Base-by-base conservation (phyloP, 1,140 invertebrate species). In the Holotrichia oblita region DNA sequence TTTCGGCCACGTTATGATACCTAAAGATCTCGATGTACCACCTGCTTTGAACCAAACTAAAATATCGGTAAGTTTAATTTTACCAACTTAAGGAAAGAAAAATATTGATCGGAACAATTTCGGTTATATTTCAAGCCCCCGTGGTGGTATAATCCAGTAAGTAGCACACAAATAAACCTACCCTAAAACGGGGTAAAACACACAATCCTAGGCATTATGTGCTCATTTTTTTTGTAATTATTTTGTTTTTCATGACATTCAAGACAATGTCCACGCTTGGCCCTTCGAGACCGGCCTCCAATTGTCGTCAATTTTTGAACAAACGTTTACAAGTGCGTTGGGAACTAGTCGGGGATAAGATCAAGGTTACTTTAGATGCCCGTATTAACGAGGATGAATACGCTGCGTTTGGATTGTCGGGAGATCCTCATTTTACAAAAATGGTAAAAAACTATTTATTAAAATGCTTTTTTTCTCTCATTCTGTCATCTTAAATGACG, bases 141-240 rank as follows among this genome's bases (percentile, higher is more conserved):
- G 83, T 96, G 94, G 94, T 95, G 94, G 94, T 95, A 95, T 88
- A 93, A 94, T 87, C 94, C 94, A 87, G 94, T 96, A 91, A 95
- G 94, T 94, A 77, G 24, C 55, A 61, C 48, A 64, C 14, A 69
- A 27, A 77, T 14, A 61, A n/a, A n/a, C n/a, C n/a, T n/a, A n/a
- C n/a, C n/a, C n/a, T n/a, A n/a, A n/a, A n/a, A n/a, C n/a, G n/a
- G n/a, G n/a, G n/a, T n/a, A n/a, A n/a, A n/a, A n/a, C n/a, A n/a
- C n/a, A 27, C 40, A 27, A 77, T n/a, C 22, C 6, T 76, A 44
- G 22, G 9, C 6, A 34, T 61, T 42, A 17, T 22, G 41, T 22
- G 12, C 20, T 42, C 34, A 40, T 73, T 27, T 69, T 78, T 69
- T 72, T 81, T 79, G 73, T 76, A 74, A 44, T 41, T 41, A 41